phyloP scores from a whole-genome alignment of 2,113 vertebrate genomes.

The Arenaria interpres region DNA sequence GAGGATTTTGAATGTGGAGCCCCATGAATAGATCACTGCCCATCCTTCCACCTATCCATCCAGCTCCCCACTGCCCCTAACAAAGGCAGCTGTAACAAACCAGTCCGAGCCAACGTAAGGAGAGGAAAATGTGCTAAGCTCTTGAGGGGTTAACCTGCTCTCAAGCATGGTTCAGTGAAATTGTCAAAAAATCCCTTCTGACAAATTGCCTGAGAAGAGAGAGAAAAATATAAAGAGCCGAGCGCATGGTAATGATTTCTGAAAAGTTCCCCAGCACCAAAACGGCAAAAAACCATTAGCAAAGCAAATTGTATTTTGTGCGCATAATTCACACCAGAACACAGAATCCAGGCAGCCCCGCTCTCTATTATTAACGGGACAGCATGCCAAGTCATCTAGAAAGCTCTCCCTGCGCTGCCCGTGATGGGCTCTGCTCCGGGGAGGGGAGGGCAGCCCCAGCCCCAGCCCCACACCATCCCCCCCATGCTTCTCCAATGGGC shows the following conservation, averaged over 20 bases:
- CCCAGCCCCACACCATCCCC: too few species aligned
- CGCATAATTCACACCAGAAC: constrained; percentile 69
- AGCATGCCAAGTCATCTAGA: background rate
- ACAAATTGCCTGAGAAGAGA: constrained; percentile 75
- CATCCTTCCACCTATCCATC: background rate
- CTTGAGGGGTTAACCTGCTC: constrained; percentile 67
- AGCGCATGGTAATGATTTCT: constrained; percentile 67
- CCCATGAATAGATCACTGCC: background rate
- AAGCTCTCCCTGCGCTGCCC: background rate
- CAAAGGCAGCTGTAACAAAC: background rate
- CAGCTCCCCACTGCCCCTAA: background rate
- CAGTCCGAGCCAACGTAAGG: background rate
- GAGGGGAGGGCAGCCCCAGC: background rate
- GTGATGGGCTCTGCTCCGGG: background rate
- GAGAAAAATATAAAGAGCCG: constrained; percentile 45
- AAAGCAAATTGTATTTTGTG: constrained; percentile 71
- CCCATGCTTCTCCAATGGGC: accelerated
- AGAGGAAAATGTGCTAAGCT: background rate
- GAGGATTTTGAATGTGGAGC: background rate
- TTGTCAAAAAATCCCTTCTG: constrained; percentile 74
- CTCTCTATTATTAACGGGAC: background rate
- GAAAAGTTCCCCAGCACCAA: constrained; percentile 67
- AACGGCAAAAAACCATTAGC: constrained; percentile 66
- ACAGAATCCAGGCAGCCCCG: background rate
- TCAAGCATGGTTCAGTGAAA: constrained; percentile 69